These are phyloP conservation scores for Poeciliopsis paucimaculata DNA, from an alignment of 2,797 vertebrate genomes.

Conservation along the genomic window DNA sequence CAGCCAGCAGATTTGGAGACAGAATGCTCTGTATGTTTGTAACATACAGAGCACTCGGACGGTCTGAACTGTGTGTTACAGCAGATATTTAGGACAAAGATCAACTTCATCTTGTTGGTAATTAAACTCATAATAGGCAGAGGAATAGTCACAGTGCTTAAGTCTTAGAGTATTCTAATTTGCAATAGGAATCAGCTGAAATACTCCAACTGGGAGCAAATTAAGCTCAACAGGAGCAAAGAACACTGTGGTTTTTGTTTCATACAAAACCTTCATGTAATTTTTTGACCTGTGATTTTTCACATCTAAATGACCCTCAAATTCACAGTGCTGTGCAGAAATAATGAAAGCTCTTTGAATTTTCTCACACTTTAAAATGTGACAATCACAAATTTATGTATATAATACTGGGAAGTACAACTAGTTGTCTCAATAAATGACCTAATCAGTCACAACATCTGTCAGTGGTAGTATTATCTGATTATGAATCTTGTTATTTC, in stretches of 20 bases:
- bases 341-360: background rate
- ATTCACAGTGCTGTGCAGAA: background rate
- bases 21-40: conserved; percentile 61
- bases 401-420: background rate
- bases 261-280: background rate
- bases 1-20: conserved; percentile 51
- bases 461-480: background rate
- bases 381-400: background rate
- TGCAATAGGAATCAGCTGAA: conserved; percentile 8
- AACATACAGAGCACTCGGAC: conserved; percentile 22
- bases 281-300: background rate
- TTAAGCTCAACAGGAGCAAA: background rate
- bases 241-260: background rate
- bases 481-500: background rate
- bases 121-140: conserved; percentile 5
- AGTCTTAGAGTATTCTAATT: conserved; percentile 5
- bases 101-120: background rate
- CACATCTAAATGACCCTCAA: background rate
- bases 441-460: background rate
- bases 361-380: background rate
- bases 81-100: conserved; percentile 13
- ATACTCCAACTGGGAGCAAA: background rate
- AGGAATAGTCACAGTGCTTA: background rate
- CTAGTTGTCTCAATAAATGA: background rate
- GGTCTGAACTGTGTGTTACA: conserved; percentile 39